Evolutionary conservation across 2,113 vertebrate species (phyloP), one percentile per base, ranked within the genome.

Genomic region (Gymnorhina tibicen): DNA sequence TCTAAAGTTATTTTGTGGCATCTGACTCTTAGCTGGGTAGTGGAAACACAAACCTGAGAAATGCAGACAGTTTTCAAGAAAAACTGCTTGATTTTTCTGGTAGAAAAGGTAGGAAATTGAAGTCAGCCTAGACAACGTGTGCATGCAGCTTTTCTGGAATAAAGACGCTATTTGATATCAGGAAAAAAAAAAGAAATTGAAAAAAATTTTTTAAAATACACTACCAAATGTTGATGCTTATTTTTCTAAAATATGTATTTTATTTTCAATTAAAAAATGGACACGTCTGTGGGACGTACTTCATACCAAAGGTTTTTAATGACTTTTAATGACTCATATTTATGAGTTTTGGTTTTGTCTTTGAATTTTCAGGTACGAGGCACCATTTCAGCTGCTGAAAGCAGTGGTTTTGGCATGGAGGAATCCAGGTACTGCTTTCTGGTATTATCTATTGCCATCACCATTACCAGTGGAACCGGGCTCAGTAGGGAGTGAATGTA

Each of bases 321-420:
- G 7, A 46, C 3, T 77, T 87, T 26, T n/a, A 77, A 28, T 58
- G 10, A 41, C 11, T 53, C 0, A 1, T 13, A 16, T n/a, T 53
- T 49, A 35, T 37, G n/a, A 68, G 20, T 47, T 33, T 32, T 84
- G 81, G 9, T 33, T 64, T 85, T 64, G 8, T 44, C 32, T 68
- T 91, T 79, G 68, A 50, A 94, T 75, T 93, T 97, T 67, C 53
- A 86, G 76, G 46, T 46, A 39, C 82, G 87, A 78, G n/a, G 89
- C 59, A 87, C 49, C 4, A 42, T 97, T 80, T 77, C 92, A 52
- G 30, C 67, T 97, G 26, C 73, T 95, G 66, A 96, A 96, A 73
- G 68, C 16, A 18, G 33, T 90, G 62, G 16, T 75, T 73, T 81
- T 85, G 56, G 47, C 87, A 67, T 8, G 10, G 15, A 79, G 64